phyloP scores from a whole-genome alignment of 2,113 vertebrate genomes.

The Paralichthys olivaceus region DNA sequence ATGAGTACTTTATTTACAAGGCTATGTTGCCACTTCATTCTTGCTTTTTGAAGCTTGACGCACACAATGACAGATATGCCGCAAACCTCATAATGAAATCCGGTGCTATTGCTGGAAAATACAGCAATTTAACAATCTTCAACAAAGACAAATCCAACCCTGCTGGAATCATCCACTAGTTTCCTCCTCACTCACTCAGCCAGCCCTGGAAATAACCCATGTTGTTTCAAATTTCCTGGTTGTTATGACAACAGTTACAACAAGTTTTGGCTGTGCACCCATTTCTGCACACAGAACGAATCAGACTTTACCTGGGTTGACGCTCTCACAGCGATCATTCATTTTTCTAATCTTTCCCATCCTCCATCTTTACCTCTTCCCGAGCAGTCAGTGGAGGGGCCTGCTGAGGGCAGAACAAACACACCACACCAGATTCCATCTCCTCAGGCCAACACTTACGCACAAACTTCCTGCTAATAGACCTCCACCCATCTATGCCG shows the following conservation, averaged over 20 bases:
- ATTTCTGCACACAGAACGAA: conserved; percentile 1
- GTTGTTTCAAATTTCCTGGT: conserved; percentile 28
- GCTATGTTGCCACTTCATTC: not conserved
- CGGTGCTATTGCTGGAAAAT: conserved; percentile 33
- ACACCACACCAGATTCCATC: conserved; percentile 72
- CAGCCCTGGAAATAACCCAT: conserved; percentile 26
- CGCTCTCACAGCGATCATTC: not conserved
- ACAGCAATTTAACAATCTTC: conserved; percentile 3
- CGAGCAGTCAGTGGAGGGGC: conserved; percentile 47
- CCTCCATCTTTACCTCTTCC: conserved; percentile 19
- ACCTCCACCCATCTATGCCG: conserved; percentile 59
- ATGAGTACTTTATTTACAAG: too few species aligned
- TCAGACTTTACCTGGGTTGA: not conserved
- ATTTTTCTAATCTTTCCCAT: not conserved
- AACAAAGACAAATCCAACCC: conserved; percentile 38
- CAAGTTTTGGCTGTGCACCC: not conserved
- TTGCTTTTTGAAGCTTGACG: not conserved
- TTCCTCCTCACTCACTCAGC: conserved; percentile 29
- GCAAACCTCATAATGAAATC: conserved; percentile 33
- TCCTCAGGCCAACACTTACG: conserved; percentile 66
- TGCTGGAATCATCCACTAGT: conserved; percentile 31
- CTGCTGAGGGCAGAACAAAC: conserved; percentile 66
- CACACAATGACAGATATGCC: not conserved
- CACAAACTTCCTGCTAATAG: conserved; percentile 67
- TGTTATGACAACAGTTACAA: conserved; percentile 41